Percentiles rank a stretch among this genome's conserved stretches.
phyloP scores from a whole-genome alignment of 2,888 invertebrate species.

The Melinopterus prodromus region DNA sequence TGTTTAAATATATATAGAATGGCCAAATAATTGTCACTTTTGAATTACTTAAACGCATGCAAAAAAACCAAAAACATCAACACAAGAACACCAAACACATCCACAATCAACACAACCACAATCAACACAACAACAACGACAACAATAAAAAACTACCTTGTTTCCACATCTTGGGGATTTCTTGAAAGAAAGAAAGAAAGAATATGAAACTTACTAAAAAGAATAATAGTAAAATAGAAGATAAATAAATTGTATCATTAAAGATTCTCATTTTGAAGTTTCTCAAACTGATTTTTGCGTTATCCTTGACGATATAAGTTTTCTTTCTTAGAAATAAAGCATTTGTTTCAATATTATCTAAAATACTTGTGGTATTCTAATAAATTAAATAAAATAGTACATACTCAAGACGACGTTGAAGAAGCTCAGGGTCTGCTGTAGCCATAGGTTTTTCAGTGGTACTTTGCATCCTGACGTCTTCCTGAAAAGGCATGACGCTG shows the following conservation, averaged over 20 bases:
- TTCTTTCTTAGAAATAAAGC: too few species aligned
- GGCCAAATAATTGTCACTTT: too few species aligned
- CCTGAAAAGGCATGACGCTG: constrained; percentile 7
- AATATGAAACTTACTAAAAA: too few species aligned
- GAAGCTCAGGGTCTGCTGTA: neutral
- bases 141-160: neutral
- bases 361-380: too few species aligned
- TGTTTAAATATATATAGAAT: too few species aligned
- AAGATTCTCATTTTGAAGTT: too few species aligned
- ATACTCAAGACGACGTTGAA: neutral
- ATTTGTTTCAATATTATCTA: too few species aligned
- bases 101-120: neutral
- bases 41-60: neutral
- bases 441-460: neutral
- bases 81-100: neutral
- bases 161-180: neutral
- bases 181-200: neutral
- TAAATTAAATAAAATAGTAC: neutral
- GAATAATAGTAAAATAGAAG: too few species aligned
- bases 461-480: neutral
- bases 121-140: neutral
- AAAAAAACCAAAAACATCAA: neutral
- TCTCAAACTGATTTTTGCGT: too few species aligned
- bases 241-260: too few species aligned
- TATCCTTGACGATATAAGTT: too few species aligned